A percentile compares a stretch with the other conserved stretches of the same genome.
Conservation (phyloP, 2,888 invertebrate genomes). For the Sphaeridia pumilis region DNA sequence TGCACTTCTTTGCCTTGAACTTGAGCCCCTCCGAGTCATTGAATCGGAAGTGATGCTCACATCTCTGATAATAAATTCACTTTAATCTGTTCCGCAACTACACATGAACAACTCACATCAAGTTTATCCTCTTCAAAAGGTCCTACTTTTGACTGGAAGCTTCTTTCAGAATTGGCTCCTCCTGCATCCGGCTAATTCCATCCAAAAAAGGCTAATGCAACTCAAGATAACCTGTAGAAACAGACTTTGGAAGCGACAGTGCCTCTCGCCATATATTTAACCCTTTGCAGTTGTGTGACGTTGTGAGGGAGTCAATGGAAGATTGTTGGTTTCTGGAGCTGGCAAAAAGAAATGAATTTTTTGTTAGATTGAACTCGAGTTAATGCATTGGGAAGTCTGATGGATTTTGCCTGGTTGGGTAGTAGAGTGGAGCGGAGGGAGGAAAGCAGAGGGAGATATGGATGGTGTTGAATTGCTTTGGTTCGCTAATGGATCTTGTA, state of each 20-base stretch:
- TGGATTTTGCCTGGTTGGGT: constrained; percentile 9
- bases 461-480: constrained; percentile 37
- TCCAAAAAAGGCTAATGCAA: too few relatives aligned
- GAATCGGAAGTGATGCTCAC: constrained; percentile 34
- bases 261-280: too few relatives aligned
- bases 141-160: too few relatives aligned
- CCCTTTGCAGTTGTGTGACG: too few relatives aligned
- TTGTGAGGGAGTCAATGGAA: too few relatives aligned
- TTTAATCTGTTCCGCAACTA: too few relatives aligned
- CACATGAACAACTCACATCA: constrained; percentile 7
- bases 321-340: too few relatives aligned
- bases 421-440: constrained; percentile 1
- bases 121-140: too few relatives aligned
- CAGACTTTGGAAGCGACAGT: too few relatives aligned
- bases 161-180: too few relatives aligned
- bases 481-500: constrained; percentile 36
- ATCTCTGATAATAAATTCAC: constrained; percentile 25
- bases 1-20: too few relatives aligned
- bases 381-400: constrained; percentile 11
- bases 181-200: constrained; percentile 20
- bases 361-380: constrained; percentile 14
- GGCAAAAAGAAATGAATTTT: constrained; percentile 15
- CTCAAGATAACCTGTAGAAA: too few relatives aligned
- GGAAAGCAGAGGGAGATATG: constrained; percentile 18
- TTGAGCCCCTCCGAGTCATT: constrained; percentile 25